Conservation (phyloP, 2,113 vertebrate genomes). For the Heliornis fulica region DNA sequence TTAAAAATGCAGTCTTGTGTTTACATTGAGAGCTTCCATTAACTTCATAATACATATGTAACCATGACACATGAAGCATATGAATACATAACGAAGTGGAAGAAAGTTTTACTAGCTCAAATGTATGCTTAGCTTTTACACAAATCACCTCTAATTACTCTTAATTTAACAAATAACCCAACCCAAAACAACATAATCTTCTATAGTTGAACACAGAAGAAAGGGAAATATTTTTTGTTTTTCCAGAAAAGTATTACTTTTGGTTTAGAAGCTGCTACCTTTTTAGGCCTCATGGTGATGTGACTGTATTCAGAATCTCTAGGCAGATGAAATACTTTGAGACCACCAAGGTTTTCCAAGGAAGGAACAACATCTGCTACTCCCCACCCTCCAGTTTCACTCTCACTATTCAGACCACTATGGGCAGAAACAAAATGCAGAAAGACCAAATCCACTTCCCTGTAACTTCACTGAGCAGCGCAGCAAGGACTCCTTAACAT, state of each 20-base stretch:
- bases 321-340: not conserved
- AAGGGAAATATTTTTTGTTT: not conserved
- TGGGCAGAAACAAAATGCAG: not conserved
- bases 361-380: not conserved
- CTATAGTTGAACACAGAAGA: fast-evolving
- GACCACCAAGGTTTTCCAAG: not conserved
- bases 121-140: not conserved
- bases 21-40: not conserved
- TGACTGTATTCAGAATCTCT: not conserved
- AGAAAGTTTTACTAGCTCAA: not conserved
- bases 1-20: not conserved
- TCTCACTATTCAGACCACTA: not conserved
- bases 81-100: not conserved
- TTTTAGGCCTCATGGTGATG: not conserved
- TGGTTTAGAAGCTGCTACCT: not conserved
- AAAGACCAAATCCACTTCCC: not conserved
- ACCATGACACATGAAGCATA: not conserved
- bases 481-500: not conserved
- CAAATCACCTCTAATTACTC: not conserved
- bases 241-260: not conserved
- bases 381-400: not conserved
- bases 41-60: not conserved
- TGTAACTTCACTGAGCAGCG: not conserved
- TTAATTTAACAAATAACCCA: too few relatives aligned
- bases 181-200: not conserved